Evolutionary conservation across 2,888 invertebrate genomes (phyloP), one percentile per base, ranked within the genome.

Genomic region (Ophion obscuratus): DNA sequence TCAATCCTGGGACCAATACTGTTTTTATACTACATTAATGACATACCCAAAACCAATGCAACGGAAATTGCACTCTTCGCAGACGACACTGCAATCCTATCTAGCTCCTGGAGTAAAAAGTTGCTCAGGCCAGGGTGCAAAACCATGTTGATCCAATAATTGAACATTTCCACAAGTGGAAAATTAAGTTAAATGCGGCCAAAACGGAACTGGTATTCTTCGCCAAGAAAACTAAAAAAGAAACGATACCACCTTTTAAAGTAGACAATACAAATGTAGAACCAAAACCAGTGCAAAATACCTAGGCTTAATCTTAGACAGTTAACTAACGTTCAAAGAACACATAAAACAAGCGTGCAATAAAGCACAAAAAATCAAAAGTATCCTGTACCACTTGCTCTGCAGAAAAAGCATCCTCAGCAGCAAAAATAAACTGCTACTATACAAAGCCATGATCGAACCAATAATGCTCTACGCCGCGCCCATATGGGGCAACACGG

Each of bases 361-460:
- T 20, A 24, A 61, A 61, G 24, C 61, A 24, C 24, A 5, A 61
- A 61, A 61, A 61, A 44, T 62, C n/a, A 75, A 75, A 62, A 20
- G 74, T 20, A 5, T 68, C 20, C 44, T 66, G 44, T 53, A 53
- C 27, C 47, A 66, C 31, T 53, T 76, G 5, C 17, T 76, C 4
- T 53, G 53, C 17, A 53, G 61, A 53, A 76, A 76, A 44, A 76
- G 64, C 66, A 6, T 7, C 0, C 11, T 76, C 20, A 53, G 6
- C 47, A 10, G 31, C 4, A 75, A 80, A 76, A 75, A 84, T 20
- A 84, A 76, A 64, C 10, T 80, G 10, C 20, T 80, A 10, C 7
- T 84, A 0, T 80, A 80, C 36, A 80, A 84, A 17, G 53, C 76
- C 0, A 75, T 84, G 5, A 84, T 84, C 7, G 76, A 76, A 44